phyloP scores from a whole-genome alignment of 2,797 vertebrate species.

The Hippocampus kuda region DNA sequence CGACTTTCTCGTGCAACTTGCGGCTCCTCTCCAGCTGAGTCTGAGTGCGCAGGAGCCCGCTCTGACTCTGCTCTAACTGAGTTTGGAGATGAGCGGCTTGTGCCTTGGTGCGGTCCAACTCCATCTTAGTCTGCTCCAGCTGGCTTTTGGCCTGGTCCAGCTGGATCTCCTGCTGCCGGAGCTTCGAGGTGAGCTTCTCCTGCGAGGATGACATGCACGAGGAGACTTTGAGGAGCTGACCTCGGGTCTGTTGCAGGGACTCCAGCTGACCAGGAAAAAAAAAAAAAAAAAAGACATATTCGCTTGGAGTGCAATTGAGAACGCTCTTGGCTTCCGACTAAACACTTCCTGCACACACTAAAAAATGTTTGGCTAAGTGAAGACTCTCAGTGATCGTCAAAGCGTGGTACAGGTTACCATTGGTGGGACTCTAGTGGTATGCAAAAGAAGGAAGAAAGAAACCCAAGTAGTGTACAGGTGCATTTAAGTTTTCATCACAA shows the following conservation, averaged over 20 bases:
- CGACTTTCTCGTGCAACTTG: constrained; percentile 31
- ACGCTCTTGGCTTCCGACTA: neutral
- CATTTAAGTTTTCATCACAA: no score
- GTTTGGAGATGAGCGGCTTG: constrained; percentile 25
- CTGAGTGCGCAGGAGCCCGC: constrained; percentile 28
- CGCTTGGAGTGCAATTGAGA: neutral
- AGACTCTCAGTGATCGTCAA: neutral
- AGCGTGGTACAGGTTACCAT: neutral
- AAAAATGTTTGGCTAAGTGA: neutral
- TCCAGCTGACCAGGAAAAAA: constrained; percentile 52
- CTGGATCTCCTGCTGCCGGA: constrained; percentile 58
- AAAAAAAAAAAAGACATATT: neutral
- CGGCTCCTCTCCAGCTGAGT: constrained; percentile 40
- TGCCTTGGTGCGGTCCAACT: constrained; percentile 26
- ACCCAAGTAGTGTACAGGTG: no score
- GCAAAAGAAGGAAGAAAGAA: neutral
- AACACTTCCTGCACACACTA: neutral
- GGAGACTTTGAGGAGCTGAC: constrained; percentile 70
- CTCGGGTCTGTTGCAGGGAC: constrained; percentile 67
- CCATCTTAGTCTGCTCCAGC: constrained; percentile 31
- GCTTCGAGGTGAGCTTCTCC: constrained; percentile 64
- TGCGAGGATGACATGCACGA: constrained; percentile 65
- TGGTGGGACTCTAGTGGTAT: neutral
- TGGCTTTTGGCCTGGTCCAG: constrained; percentile 34
- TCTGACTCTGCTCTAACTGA: constrained; percentile 39